Evolutionary conservation across 2,797 vertebrate genomes (phyloP).

Genomic region (Macroramphosus scolopax): DNA sequence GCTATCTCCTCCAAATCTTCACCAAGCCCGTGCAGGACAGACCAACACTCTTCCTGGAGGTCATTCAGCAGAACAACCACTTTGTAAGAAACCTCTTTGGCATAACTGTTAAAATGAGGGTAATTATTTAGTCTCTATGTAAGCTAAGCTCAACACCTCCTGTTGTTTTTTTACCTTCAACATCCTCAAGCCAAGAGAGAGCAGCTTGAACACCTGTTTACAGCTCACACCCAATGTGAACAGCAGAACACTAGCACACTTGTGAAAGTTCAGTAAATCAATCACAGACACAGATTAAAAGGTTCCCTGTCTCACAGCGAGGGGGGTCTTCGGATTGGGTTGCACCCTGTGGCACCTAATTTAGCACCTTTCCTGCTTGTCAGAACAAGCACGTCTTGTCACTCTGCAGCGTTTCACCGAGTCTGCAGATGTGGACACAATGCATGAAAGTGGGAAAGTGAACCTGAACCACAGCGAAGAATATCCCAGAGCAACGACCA

Average conservation of each 20-base stretch:
- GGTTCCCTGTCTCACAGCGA: constrained; percentile 46
- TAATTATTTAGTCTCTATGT: too few relatives aligned
- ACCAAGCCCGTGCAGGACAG: constrained; percentile 85
- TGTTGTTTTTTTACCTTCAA: constrained; percentile 13
- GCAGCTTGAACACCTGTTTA: constrained; percentile 62
- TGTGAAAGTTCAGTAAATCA: constrained; percentile 74
- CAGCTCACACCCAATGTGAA: constrained; percentile 63
- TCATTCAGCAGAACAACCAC: constrained; percentile 84
- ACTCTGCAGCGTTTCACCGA: constrained; percentile 46
- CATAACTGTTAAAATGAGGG: too few relatives aligned
- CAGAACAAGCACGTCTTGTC: constrained; percentile 64
- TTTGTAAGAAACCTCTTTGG: constrained; percentile 67
- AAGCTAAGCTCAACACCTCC: too few relatives aligned
- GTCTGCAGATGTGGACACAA: constrained; percentile 62
- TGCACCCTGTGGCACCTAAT: constrained; percentile 65
- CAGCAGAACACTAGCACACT: constrained; percentile 42
- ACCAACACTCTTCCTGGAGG: constrained; percentile 84
- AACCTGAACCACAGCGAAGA: constrained; percentile 59
- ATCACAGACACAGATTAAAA: constrained; percentile 69
- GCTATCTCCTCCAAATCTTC: constrained; percentile 87
- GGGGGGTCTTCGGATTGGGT: constrained; percentile 63
- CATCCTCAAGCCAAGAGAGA: constrained; percentile 29
- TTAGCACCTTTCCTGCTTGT: constrained; percentile 57
- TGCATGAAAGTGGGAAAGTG: constrained; percentile 63
- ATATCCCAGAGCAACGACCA: constrained; percentile 36